Base-by-base conservation (phyloP, 1,140 invertebrate species). In the Xylocopa sonorina region DNA sequence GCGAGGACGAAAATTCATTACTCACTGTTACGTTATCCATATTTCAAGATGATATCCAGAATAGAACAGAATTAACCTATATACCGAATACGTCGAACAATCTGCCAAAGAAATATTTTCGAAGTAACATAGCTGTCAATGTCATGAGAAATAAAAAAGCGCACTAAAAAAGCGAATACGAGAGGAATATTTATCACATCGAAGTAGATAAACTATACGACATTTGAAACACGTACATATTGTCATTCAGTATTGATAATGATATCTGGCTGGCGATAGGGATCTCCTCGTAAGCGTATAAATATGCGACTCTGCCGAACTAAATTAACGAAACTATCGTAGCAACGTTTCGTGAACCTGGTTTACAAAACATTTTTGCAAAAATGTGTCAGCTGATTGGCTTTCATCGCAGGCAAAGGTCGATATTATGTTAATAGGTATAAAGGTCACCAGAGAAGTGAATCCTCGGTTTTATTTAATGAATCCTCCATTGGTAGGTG, bases 1-100 rank as follows among this genome's bases (percentile, higher is more conserved):
- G 55, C n/a, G 21, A 57, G 3, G 64, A 46, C 0, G 10, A 55
- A 34, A 12, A 48, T 43, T 71, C 14, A 43, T 34, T 87, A 89
- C 89, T 86, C 62, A 90, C 89, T 66, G 81, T 88, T 69, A 90
- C 66, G 82, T 86, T 90, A 76, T 90, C 85, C 89, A 90, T 90
- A 84, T 81, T 55, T 84, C 24, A 50, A 21, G 21, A 50, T 1
- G 34, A 64, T 50, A 27, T 72, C n/a, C 48, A 38, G 53, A 16
- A 50, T n/a, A 71, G 12, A 41, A 77, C 21, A 43, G 64, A 58
- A 62, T 82, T 51, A 79, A 82, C 75, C 21, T 86, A 85, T 24
- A 51, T 24, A 75, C 21, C 9, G 18, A 76, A 57, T 79, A 71
- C 18, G 32, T 16, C 32, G 43, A 66, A 48, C 12, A 41, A 48